Percentiles rank a stretch among this genome's conserved stretches.
phyloP scores from a whole-genome alignment of 2,888 invertebrate species.

The Poecilobothrus nobilitatus region DNA sequence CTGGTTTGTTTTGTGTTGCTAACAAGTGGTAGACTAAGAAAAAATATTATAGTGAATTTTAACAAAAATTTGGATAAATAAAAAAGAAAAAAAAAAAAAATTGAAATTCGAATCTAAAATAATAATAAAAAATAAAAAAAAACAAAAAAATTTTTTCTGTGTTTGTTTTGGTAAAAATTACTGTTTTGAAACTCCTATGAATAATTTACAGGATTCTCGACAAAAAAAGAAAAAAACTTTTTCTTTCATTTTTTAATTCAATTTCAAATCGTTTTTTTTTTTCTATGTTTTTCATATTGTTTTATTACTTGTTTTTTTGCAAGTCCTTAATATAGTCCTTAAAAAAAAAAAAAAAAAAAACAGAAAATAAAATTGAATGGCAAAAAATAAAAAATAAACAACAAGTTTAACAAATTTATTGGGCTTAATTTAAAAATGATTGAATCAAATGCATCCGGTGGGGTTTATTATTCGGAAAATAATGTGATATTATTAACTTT shows the following conservation, averaged over 20 bases:
- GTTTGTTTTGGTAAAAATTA: neutral
- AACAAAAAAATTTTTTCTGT: too few relatives aligned
- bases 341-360: too few relatives aligned
- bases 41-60: too few relatives aligned
- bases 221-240: neutral
- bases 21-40: neutral
- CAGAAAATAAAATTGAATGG: too few relatives aligned
- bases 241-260: too few relatives aligned
- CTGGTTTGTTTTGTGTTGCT: neutral
- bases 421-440: neutral
- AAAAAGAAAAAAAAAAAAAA: neutral
- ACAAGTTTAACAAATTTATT: neutral
- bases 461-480: constrained; percentile 2
- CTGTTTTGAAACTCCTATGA: neutral
- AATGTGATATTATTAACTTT: neutral
- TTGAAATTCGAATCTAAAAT: too few relatives aligned
- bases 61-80: neutral
- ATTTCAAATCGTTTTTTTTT: too few relatives aligned
- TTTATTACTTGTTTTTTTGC: too few relatives aligned
- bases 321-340: too few relatives aligned
- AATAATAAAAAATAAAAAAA: too few relatives aligned
- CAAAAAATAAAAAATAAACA: too few relatives aligned
- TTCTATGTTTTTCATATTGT: too few relatives aligned
- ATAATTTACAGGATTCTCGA: neutral
- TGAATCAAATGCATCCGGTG: neutral